Percentiles rank a stretch among this genome's conserved stretches.
phyloP scores from a whole-genome alignment of 2,113 vertebrate genomes.

The Ptilorrhoa leucosticta region DNA sequence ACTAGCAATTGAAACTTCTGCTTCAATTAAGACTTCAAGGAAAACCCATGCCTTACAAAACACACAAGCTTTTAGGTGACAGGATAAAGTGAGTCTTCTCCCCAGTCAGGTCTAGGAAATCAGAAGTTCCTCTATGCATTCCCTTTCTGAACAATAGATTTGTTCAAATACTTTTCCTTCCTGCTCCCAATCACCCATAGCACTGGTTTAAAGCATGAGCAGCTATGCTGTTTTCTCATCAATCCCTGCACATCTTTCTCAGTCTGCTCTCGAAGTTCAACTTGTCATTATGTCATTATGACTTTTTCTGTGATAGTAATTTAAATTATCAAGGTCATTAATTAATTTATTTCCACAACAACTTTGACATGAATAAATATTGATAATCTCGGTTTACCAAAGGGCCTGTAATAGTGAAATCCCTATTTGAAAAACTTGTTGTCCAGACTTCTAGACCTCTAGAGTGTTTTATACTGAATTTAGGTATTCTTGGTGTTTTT shows the following conservation, averaged over 20 bases:
- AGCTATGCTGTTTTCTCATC: not conserved
- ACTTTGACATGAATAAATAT: not conserved
- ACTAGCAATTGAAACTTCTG: not conserved
- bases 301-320: not conserved
- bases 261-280: not conserved
- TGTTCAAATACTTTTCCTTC: not conserved
- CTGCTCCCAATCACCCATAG: fast-evolving
- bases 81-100: not conserved
- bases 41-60: not conserved
- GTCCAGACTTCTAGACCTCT: not conserved
- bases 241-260: not conserved
- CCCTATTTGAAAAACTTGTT: not conserved
- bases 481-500: not conserved
- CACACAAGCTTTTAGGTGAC: not conserved
- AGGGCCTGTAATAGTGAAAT: not conserved
- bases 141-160: not conserved
- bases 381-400: not conserved
- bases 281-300: not conserved
- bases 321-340: not conserved
- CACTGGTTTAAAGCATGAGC: not conserved
- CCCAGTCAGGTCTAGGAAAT: not conserved
- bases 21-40: not conserved
- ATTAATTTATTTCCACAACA: not conserved
- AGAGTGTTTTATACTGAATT: not conserved
- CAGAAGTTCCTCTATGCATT: not conserved